Percentiles rank a stretch among this genome's conserved stretches.
These are phyloP conservation scores for Drosophila baimaii DNA, from an alignment of 1,140 invertebrate genomes.

Conservation along the genomic window DNA sequence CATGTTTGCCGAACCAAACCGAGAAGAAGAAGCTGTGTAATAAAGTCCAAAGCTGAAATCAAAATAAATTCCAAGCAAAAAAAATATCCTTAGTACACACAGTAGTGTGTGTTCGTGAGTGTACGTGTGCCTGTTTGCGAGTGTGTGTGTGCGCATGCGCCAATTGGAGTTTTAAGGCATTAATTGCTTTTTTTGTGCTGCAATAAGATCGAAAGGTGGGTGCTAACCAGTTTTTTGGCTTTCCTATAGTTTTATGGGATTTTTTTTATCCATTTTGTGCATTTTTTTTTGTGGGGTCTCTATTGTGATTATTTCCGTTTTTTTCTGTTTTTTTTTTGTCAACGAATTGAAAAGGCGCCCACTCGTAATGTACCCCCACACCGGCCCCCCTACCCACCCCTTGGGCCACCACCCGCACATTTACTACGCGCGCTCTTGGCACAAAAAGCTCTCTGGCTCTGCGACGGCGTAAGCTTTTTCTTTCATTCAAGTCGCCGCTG, in stretches of 20 bases:
- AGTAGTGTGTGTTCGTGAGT: constrained; percentile 37
- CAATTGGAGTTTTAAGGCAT: constrained; percentile 58
- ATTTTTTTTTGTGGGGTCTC: constrained; percentile 2
- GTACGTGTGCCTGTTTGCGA: constrained; percentile 9
- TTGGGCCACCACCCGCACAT: constrained; percentile 66
- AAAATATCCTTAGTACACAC: constrained; percentile 72
- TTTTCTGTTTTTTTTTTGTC: neutral
- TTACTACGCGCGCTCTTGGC: constrained; percentile 78
- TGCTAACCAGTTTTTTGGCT: constrained; percentile 19
- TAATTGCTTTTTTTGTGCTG: constrained; percentile 54
- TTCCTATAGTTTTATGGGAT: neutral
- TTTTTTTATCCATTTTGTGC: neutral
- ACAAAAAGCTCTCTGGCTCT: constrained; percentile 64
- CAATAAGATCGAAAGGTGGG: constrained; percentile 43
- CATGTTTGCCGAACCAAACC: constrained; percentile 9
- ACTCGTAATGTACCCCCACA: constrained; percentile 2
- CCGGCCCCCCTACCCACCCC: neutral
- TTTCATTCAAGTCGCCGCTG: constrained; percentile 78
- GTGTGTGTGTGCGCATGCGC: constrained; percentile 67
- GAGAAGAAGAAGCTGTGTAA: constrained; percentile 39
- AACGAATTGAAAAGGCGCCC: constrained; percentile 10
- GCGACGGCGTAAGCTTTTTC: constrained; percentile 77
- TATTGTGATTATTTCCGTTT: neutral
- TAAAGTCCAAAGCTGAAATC: constrained; percentile 48
- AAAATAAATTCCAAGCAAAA: constrained; percentile 78